Evolutionary conservation across 2,888 invertebrate species (phyloP), one percentile per base, ranked within the genome.

Genomic region (Drosophila cracens): DNA sequence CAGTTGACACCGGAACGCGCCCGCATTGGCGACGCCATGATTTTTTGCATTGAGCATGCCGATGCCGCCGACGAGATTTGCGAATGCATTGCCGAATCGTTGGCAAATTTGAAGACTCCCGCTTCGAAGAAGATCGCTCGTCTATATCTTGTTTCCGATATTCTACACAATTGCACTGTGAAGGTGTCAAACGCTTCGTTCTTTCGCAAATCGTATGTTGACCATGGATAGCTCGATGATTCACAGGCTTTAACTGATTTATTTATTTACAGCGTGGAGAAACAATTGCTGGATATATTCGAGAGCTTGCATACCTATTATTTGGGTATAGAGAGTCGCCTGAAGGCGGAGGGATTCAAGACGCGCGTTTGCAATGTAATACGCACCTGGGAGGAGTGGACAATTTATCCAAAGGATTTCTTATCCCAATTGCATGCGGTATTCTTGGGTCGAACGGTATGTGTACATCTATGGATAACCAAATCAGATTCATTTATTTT

Each of bases 31-130:
- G 99, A 98, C 92, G 97, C 97, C 21, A 99, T 99, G 99, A 97
- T 99, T 60, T 99, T 99, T 95, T 99, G 99, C 93, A 97, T 99
- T 74, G 99, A 99, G 92, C 99, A 99, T 93, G 98, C 99, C 29
- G 99, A 99, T 93, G 98, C 98, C 34, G 99, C 99, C 3, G 98
- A 97, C 91, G 99, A 99, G 94, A 97, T 99, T 74, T 97, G 97
- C 57, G 97, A 97, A 81, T 98, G 98, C 93, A 95, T 99, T 68
- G 95, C 96, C 2, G 99, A 99, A 93, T 95, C 98, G 0, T 94
- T 99, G 52, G 95, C 96, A 10, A 97, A 96, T 83, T 92, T 94
- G 10, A 94, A 95, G 86, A 99, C 99, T 0, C 94, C 96, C 60
- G 95, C 98, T 27, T 96, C 96, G 69, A 97, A 97, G 93, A 98